A percentile compares a stretch with the other conserved stretches of the same genome.
These are phyloP conservation scores for Collichthys lucidus DNA, from an alignment of 2,113 vertebrate genomes.

Conservation along the genomic window DNA sequence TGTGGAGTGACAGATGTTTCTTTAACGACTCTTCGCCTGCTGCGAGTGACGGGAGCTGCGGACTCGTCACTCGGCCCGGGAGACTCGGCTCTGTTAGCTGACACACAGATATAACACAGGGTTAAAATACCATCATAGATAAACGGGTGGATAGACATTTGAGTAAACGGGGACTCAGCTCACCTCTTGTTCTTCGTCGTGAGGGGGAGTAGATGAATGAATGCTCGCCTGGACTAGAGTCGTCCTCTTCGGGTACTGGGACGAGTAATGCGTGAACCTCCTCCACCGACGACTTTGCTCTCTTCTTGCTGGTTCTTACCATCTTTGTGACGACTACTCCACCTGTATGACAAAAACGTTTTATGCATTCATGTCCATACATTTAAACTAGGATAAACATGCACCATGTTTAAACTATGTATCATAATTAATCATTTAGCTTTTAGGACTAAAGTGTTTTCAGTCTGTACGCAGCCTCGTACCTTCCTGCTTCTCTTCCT, in stretches of 20 bases:
- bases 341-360: background rate
- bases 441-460: background rate
- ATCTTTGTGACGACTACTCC: slow-evolving; percentile 46
- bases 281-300: slow-evolving; percentile 42
- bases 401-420: background rate
- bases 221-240: slow-evolving; percentile 64
- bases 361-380: background rate
- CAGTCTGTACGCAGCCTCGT: background rate
- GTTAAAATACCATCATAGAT: background rate
- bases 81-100: slow-evolving; percentile 67
- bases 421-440: background rate
- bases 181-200: slow-evolving; percentile 88
- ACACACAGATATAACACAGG: background rate
- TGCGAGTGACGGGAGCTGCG: slow-evolving; percentile 61
- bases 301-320: slow-evolving; percentile 63
- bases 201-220: slow-evolving; percentile 87
- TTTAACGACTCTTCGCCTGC: slow-evolving; percentile 48
- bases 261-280: slow-evolving; percentile 27
- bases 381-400: background rate
- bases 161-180: rapidly evolving
- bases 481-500: slow-evolving; percentile 72
- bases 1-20: slow-evolving; percentile 15
- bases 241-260: slow-evolving; percentile 53
- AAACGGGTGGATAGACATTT: background rate
- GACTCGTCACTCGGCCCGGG: slow-evolving; percentile 34